Conservation (phyloP, 2,113 vertebrate species). For the Athene noctua region DNA sequence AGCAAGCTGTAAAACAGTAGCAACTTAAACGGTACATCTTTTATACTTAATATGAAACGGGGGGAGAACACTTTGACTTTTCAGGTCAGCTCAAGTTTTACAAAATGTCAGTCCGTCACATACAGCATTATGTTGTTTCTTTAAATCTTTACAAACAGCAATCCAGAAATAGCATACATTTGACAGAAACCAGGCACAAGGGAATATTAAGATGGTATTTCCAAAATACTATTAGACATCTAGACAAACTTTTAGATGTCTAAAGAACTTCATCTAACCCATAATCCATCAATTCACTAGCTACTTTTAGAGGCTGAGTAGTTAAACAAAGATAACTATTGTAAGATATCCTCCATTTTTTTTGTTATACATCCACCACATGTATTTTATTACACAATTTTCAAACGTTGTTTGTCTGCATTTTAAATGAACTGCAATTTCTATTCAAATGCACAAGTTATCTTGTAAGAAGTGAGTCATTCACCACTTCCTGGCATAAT, state of each 20-base stretch:
- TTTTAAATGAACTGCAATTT: neutral
- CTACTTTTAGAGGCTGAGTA: neutral
- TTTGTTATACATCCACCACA: neutral
- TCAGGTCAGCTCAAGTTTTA: neutral
- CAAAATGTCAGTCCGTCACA: neutral
- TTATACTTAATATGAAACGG: neutral
- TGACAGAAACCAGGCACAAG: neutral
- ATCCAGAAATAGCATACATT: neutral
- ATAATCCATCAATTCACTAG: neutral
- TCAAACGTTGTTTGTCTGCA: neutral
- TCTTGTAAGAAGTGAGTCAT: neutral
- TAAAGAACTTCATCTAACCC: neutral
- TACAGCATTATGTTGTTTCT: neutral
- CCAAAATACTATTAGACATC: neutral
- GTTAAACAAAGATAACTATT: neutral
- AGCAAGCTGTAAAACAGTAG: neutral
- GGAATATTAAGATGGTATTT: neutral
- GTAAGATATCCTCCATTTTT: neutral
- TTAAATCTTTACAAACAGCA: neutral
- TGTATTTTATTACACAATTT: neutral
- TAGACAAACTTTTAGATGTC: neutral
- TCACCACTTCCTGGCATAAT: neutral
- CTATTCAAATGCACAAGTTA: neutral
- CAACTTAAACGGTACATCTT: neutral
- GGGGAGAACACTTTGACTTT: neutral